These are phyloP conservation scores for Eidolon dupreanum DNA, from an alignment of 2,797 vertebrate species.

Conservation along the genomic window DNA sequence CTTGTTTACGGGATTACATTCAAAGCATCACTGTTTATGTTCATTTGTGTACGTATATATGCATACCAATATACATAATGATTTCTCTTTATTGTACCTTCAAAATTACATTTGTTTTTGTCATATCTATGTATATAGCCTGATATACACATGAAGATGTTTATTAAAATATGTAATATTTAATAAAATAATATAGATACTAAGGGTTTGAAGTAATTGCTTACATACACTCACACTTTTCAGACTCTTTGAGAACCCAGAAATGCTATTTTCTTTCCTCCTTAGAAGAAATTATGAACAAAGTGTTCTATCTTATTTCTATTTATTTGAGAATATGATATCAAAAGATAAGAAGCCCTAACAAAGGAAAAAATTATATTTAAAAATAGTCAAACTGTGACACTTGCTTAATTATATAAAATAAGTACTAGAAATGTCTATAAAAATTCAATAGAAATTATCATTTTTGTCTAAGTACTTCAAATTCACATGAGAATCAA, in stretches of 20 bases:
- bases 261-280: background rate
- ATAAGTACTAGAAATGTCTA: constrained; percentile 42
- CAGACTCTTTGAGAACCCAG: background rate
- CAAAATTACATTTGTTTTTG: background rate
- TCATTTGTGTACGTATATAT: background rate
- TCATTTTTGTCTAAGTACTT: constrained; percentile 48
- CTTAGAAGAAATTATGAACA: constrained; percentile 1
- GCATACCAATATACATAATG: background rate
- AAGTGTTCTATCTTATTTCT: background rate
- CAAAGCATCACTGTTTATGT: background rate
- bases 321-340: background rate
- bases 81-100: background rate
- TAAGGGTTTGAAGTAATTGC: background rate
- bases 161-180: background rate
- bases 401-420: constrained; percentile 30
- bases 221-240: background rate
- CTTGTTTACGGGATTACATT: background rate
- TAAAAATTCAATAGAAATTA: constrained; percentile 50
- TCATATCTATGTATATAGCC: fast-evolving
- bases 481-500: constrained; percentile 53
- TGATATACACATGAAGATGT: background rate
- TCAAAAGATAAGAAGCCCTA: background rate
- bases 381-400: constrained; percentile 18
- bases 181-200: background rate
- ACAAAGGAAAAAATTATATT: background rate